Percentiles rank a stretch among this genome's conserved stretches.
Evolutionary conservation across 2,797 vertebrate species (phyloP).

Genomic region (Phoebastria nigripes): DNA sequence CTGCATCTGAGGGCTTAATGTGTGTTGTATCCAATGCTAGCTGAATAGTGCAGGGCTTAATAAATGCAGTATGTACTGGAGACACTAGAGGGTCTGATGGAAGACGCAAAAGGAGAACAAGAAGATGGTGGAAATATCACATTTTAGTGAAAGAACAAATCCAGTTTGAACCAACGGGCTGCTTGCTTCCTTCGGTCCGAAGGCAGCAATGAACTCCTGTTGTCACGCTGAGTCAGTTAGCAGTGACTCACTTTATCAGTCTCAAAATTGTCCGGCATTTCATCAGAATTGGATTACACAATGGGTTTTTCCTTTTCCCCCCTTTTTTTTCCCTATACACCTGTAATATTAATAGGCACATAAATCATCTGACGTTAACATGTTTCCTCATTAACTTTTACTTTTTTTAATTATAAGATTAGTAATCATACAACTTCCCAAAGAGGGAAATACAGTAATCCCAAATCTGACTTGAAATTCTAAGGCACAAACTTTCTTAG

Average conservation of each 20-base stretch:
- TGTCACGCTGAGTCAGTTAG: constrained; percentile 67
- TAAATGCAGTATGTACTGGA: constrained; percentile 33
- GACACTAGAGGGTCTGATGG: background rate
- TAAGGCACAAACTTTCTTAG: constrained; percentile 9
- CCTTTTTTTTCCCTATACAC: background rate
- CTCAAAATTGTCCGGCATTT: constrained; percentile 55
- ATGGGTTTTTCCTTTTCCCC: background rate
- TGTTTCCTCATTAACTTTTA: constrained; percentile 56
- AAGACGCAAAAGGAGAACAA: background rate
- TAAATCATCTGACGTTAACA: background rate
- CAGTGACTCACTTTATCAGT: constrained; percentile 50
- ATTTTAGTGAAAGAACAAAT: constrained; percentile 35
- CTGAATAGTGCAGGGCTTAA: constrained; percentile 12
- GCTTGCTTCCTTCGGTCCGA: constrained; percentile 37
- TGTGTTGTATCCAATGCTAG: background rate
- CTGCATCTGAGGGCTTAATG: constrained; percentile 41
- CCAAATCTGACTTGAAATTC: constrained; percentile 34
- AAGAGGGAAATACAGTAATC: constrained; percentile 39
- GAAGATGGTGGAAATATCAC: constrained; percentile 31
- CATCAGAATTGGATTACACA: constrained; percentile 52
- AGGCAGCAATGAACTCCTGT: constrained; percentile 53
- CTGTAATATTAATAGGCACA: constrained; percentile 31
- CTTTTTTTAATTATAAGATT: constrained; percentile 55
- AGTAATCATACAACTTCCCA: constrained; percentile 39
- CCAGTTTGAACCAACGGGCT: constrained; percentile 28